Evolutionary conservation across 2,113 vertebrate genomes (phyloP), one percentile per base, ranked within the genome.

Genomic region (Spea multiplicata): DNA sequence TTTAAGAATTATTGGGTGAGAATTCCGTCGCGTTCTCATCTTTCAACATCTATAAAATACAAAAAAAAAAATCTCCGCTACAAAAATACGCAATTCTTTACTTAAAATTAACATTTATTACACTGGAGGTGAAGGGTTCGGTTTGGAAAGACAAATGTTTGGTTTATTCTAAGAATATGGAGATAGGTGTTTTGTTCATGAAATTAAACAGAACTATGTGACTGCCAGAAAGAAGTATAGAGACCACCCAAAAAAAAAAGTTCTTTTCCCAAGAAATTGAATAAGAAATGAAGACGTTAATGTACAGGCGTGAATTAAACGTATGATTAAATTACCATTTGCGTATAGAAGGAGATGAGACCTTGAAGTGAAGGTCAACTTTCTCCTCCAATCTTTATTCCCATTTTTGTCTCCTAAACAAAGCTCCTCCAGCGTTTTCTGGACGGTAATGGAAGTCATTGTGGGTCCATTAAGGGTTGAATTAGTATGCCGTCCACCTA

Each of bases 401-500:
- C 12, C 5, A 62, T 55, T 78, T 72, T 62, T 78, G 50, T 65
- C 48, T 52, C 16, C 12, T 52, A 52, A 46, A 66, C 47, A 78
- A 72, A 55, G 76, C 53, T 66, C 59, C 48, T 55, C 45, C 3
- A 46, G 59, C 44, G 71, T 45, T 55, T 71, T 52, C 69, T 44
- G 13, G 13, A 78, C 66, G 68, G 71, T 65, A 71, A 72, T 66
- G 70, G 14, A 44, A 44, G 44, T 66, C 70, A 79, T 79, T 79
- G 70, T 79, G 52, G 69, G 44, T 9, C 69, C 44, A 64, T 52
- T 57, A 13, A 69, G 74, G 74, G 59, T 71, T 8, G 52, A n/a
- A 77, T 79, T 79, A 79, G 77, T 67, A 79, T 79, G 59, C 77
- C 49, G 62, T 79, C 77, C 77, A 79, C 77, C 70, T 73, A 55